phyloP scores from a whole-genome alignment of 2,888 invertebrate species.

The Drosophila ezoana region DNA sequence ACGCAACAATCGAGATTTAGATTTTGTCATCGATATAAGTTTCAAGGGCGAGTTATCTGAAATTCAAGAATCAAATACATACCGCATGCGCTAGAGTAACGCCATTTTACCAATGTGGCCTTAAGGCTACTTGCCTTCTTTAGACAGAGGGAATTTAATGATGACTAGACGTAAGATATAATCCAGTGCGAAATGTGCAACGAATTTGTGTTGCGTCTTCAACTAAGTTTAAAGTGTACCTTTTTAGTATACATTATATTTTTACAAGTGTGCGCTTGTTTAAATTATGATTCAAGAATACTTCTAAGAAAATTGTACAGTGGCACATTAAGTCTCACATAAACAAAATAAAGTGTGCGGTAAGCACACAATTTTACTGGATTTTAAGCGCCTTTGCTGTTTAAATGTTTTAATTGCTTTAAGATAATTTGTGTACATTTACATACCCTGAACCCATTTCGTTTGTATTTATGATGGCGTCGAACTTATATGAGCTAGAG shows the following conservation, averaged over 20 bases:
- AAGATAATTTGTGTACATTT: too few relatives aligned
- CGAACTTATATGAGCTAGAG: too few relatives aligned
- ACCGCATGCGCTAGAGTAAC: conserved; percentile 91
- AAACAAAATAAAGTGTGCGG: conserved; percentile 68
- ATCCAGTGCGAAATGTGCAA: conserved; percentile 75
- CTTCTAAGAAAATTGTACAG: conserved; percentile 72
- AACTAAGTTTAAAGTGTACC: conserved; percentile 76
- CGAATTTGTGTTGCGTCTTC: conserved; percentile 72
- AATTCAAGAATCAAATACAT: conserved; percentile 93
- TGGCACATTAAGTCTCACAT: conserved; percentile 63
- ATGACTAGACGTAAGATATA: conserved; percentile 73
- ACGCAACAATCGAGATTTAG: conserved; percentile 98
- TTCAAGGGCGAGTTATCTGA: conserved; percentile 96
- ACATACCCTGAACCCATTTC: too few relatives aligned
- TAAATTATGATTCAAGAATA: conserved; percentile 65
- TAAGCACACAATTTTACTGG: conserved; percentile 59
- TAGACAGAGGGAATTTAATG: conserved; percentile 35
- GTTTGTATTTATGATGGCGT: too few relatives aligned
- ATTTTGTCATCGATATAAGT: conserved; percentile 96
- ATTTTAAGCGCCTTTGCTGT: conserved; percentile 4
- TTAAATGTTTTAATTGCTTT: too few relatives aligned
- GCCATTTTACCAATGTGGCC: conserved; percentile 35
- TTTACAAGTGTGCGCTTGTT: conserved; percentile 71
- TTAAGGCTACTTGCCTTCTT: conserved; percentile 44
- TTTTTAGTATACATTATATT: conserved; percentile 69